These are phyloP conservation scores for Borostomias antarcticus DNA, from an alignment of 2,797 vertebrate genomes.

Conservation along the genomic window DNA sequence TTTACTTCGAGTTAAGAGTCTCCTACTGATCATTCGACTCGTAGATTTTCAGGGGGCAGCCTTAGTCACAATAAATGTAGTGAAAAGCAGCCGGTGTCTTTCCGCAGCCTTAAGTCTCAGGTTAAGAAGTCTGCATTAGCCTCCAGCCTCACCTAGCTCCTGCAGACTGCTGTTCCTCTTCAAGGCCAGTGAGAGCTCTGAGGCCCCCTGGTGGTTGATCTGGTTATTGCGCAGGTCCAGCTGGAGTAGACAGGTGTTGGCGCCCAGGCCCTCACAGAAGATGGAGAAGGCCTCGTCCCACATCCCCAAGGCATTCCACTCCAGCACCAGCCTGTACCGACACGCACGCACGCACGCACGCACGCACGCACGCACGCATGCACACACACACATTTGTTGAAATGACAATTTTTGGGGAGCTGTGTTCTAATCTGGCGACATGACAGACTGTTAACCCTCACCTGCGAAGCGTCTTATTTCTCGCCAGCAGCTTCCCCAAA, in stretches of 20 bases:
- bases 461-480: slow-evolving; percentile 87
- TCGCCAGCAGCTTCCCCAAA: slow-evolving; percentile 84
- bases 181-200: slow-evolving; percentile 84
- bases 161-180: slow-evolving; percentile 78
- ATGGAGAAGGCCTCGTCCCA: slow-evolving; percentile 89
- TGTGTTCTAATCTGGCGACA: not conserved
- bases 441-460: slow-evolving; percentile 64
- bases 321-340: slow-evolving; percentile 83
- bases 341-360: slow-evolving; percentile 14
- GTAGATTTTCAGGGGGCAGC: no score
- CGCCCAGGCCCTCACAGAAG: slow-evolving; percentile 86
- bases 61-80: no score
- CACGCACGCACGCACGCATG: slow-evolving; percentile 4
- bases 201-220: slow-evolving; percentile 89
- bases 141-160: slow-evolving; percentile 74
- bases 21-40: no score
- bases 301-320: slow-evolving; percentile 92
- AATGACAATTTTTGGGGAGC: not conserved
- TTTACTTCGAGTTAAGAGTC: no score
- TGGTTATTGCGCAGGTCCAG: slow-evolving; percentile 96
- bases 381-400: slow-evolving; percentile 6
- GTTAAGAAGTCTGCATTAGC: not conserved
- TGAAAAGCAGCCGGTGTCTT: no score
- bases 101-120: no score
- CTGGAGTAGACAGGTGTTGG: slow-evolving; percentile 73